These are phyloP conservation scores for Candoia aspera DNA, from an alignment of 2,113 vertebrate species.

Conservation along the genomic window DNA sequence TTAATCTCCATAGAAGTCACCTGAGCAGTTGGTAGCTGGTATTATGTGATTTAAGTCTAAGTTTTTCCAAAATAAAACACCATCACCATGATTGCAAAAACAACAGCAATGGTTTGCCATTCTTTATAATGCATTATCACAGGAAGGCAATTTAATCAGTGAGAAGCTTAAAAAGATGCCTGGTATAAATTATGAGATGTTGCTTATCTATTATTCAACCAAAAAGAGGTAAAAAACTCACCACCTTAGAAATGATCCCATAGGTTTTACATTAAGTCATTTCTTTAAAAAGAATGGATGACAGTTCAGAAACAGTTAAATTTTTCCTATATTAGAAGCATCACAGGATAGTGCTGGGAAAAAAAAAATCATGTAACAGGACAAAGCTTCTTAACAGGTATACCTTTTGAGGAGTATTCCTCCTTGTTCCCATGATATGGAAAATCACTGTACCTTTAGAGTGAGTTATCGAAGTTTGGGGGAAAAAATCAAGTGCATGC, in stretches of 20 bases:
- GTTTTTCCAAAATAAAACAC: conserved; percentile 34
- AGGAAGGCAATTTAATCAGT: conserved; percentile 36
- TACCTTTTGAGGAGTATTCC: background rate
- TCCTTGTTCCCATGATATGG: conserved; percentile 4
- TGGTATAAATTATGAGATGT: background rate
- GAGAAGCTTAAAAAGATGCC: background rate
- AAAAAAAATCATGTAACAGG: conserved; percentile 12
- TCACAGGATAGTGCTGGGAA: conserved; percentile 28
- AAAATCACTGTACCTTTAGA: conserved; percentile 34
- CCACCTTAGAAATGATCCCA: conserved; percentile 11
- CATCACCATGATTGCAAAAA: conserved; percentile 35
- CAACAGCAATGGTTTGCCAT: conserved; percentile 35
- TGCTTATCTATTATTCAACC: background rate
- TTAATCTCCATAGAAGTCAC: conserved; percentile 29
- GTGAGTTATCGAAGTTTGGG: conserved; percentile 32
- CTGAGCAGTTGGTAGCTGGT: conserved; percentile 38
- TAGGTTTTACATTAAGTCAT: conserved; percentile 1
- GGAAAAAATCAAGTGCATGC: conserved; percentile 30
- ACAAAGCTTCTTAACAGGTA: conserved; percentile 25
- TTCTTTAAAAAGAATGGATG: conserved; percentile 40
- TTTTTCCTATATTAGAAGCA: conserved; percentile 52
- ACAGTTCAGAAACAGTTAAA: conserved; percentile 30
- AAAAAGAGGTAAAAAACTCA: background rate
- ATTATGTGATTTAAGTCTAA: conserved; percentile 38
- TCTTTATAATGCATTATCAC: conserved; percentile 39